phyloP scores from a whole-genome alignment of 2,888 invertebrate species.

The Tineola bisselliella region DNA sequence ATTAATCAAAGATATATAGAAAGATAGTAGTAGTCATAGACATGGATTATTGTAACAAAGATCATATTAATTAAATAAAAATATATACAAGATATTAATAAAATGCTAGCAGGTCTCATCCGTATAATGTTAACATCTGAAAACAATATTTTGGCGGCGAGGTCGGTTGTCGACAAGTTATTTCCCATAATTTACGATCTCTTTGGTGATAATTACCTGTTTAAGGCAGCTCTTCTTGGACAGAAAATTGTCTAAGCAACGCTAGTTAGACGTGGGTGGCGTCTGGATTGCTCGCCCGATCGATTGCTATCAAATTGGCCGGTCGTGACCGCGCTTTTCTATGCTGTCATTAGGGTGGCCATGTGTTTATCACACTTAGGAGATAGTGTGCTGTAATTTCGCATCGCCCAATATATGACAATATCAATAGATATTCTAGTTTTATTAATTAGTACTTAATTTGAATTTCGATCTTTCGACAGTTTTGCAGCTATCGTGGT shows the following conservation, averaged over 20 bases:
- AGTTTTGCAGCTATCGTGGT: no score
- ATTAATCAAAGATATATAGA: no score
- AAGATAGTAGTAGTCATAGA: no score
- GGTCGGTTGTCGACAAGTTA: slow-evolving; percentile 25
- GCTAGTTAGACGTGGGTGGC: slow-evolving; percentile 14
- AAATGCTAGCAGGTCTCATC: neutral
- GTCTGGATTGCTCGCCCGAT: slow-evolving; percentile 24
- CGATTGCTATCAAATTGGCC: slow-evolving; percentile 57
- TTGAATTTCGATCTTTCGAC: no score
- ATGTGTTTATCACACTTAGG: neutral
- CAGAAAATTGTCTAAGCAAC: slow-evolving; percentile 12
- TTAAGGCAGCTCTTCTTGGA: slow-evolving; percentile 20
- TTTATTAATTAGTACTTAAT: no score
- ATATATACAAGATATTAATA: neutral
- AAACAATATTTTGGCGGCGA: slow-evolving; percentile 33
- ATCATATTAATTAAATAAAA: no score
- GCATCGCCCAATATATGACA: no score
- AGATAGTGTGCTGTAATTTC: no score
- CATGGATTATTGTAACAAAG: no score
- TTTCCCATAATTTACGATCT: slow-evolving; percentile 50
- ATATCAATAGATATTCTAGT: no score
- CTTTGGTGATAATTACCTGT: slow-evolving; percentile 53
- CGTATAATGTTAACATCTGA: neutral
- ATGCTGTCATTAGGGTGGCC: neutral
- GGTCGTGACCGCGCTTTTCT: slow-evolving; percentile 45